These are phyloP conservation scores for Choloepus didactylus DNA, from an alignment of 2,797 vertebrate species.

Conservation along the genomic window DNA sequence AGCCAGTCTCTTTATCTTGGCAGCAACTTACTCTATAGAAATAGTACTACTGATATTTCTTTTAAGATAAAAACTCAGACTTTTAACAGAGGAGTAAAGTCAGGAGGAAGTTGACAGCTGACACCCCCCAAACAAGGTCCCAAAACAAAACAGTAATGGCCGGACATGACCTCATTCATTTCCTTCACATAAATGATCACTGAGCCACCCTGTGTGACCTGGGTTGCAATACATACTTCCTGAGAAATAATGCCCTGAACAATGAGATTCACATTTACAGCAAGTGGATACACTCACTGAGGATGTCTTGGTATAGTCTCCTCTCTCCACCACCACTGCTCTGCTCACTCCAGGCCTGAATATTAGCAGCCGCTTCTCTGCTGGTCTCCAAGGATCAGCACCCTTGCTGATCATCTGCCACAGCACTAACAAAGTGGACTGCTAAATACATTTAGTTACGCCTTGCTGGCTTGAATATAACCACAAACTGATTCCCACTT, in stretches of 20 bases:
- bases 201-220: background rate
- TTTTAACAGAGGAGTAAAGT: constrained; percentile 51
- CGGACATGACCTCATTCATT: background rate
- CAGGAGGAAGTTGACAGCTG: background rate
- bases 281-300: background rate
- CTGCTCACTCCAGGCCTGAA: background rate
- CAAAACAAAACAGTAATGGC: background rate
- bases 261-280: background rate
- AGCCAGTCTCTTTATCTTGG: background rate
- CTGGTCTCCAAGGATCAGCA: background rate
- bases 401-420: background rate
- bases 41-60: background rate
- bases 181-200: background rate
- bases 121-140: background rate
- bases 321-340: background rate
- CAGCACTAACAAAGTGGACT: background rate
- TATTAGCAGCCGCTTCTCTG: background rate
- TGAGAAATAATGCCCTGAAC: background rate
- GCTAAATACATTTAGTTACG: background rate
- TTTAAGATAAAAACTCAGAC: constrained; percentile 46
- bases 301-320: background rate
- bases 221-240: background rate
- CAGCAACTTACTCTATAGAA: constrained; percentile 31
- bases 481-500: background rate
- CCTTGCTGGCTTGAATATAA: background rate